phyloP scores from a whole-genome alignment of 2,797 vertebrate genomes.

The Discoglossus pictus region DNA sequence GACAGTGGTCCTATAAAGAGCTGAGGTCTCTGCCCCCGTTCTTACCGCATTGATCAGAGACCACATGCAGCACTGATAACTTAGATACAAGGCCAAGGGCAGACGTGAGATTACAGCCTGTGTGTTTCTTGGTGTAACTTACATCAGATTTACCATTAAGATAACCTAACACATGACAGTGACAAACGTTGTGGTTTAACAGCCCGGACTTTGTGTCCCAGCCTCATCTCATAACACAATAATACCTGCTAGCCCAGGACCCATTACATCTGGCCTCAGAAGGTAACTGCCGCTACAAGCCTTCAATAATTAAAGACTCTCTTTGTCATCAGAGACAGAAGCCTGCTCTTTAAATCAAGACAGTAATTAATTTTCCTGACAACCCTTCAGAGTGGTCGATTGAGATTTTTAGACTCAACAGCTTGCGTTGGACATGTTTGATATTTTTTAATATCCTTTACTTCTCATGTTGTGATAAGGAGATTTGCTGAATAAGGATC shows the following conservation, averaged over 20 bases:
- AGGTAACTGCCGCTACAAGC: slow-evolving; percentile 42
- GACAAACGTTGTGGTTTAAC: slow-evolving; percentile 29
- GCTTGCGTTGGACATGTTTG: slow-evolving; percentile 52
- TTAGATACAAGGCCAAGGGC: slow-evolving; percentile 21
- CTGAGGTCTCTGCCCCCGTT: no score
- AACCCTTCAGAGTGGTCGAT: slow-evolving; percentile 62
- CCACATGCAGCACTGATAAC: slow-evolving; percentile 9
- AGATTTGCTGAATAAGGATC: background rate
- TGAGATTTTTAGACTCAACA: slow-evolving; percentile 67
- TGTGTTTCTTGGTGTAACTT: slow-evolving; percentile 11
- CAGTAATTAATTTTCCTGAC: slow-evolving; percentile 70
- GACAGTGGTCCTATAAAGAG: no score
- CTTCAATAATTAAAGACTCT: slow-evolving; percentile 64
- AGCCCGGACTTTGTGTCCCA: background rate
- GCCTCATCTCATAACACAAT: slow-evolving; percentile 7
- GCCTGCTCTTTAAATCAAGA: slow-evolving; percentile 62
- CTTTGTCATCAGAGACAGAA: slow-evolving; percentile 62
- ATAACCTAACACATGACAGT: slow-evolving; percentile 37
- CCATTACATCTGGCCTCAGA: slow-evolving; percentile 53
- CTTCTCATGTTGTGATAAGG: background rate
- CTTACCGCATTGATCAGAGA: no score
- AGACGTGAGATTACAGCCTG: slow-evolving; percentile 5
- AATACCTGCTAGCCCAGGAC: slow-evolving; percentile 40
- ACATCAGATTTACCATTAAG: slow-evolving; percentile 36
- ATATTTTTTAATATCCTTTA: no score